Percentiles rank a stretch among this genome's conserved stretches.
These are phyloP conservation scores for Litoditis marina DNA, from an alignment of 2,888 invertebrate genomes.

Conservation along the genomic window DNA sequence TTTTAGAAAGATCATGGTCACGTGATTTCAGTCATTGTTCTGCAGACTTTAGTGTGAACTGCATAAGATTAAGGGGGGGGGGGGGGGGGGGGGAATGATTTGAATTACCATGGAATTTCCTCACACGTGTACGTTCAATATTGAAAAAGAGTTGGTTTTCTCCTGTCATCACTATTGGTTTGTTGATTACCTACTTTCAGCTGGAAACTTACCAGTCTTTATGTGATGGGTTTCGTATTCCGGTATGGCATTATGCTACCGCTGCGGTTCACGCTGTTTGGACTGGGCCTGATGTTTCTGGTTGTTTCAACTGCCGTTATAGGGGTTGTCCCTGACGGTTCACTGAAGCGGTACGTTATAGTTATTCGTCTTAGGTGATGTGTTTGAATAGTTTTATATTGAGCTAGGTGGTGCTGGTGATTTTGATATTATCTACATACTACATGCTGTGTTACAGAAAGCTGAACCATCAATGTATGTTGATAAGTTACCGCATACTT, in stretches of 20 bases:
- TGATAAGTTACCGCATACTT: slow-evolving; percentile 77
- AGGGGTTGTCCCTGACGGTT: slow-evolving; percentile 71
- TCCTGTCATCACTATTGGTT: not conserved
- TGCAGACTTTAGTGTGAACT: too few species aligned
- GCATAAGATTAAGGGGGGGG: too few species aligned
- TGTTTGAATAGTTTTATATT: too few species aligned
- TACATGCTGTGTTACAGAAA: slow-evolving; percentile 18
- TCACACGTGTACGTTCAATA: too few species aligned
- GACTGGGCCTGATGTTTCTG: slow-evolving; percentile 68
- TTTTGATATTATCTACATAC: not conserved
- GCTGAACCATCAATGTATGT: slow-evolving; percentile 69
- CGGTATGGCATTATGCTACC: slow-evolving; percentile 88
- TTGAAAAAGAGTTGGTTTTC: not conserved
- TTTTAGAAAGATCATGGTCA: too few species aligned
- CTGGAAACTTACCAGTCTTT: slow-evolving; percentile 78
- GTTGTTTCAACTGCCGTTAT: slow-evolving; percentile 71
- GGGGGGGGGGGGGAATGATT: too few species aligned
- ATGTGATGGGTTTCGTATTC: slow-evolving; percentile 87
- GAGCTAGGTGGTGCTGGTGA: not conserved
- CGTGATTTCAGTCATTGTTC: too few species aligned
- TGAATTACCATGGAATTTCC: too few species aligned
- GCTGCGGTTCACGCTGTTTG: slow-evolving; percentile 65
- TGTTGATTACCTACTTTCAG: slow-evolving; percentile 60
- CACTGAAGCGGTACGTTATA: slow-evolving; percentile 43
- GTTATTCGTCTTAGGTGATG: too few species aligned